phyloP scores from a whole-genome alignment of 2,888 invertebrate species.

The Suillia variegata region DNA sequence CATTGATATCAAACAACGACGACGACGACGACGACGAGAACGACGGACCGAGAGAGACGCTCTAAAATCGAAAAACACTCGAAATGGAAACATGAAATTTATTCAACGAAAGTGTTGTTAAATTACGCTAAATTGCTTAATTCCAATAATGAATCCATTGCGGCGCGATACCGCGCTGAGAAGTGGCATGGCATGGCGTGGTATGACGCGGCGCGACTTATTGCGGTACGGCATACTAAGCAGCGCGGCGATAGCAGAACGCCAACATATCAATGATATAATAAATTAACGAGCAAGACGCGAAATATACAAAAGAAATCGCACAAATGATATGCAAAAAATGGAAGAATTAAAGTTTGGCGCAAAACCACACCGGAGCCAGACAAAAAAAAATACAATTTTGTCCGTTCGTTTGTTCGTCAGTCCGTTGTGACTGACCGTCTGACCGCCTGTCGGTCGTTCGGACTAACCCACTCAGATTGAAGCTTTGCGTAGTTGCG shows the following conservation, averaged over 20 bases:
- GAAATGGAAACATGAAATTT: conserved; percentile 49
- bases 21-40: conserved; percentile 8
- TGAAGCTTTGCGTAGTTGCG: neutral
- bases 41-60: conserved; percentile 11
- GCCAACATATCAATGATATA: conserved; percentile 45
- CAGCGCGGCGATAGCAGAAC: neutral
- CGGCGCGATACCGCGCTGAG: neutral
- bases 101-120: conserved; percentile 59
- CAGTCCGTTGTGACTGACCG: neutral
- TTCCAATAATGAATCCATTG: conserved; percentile 44
- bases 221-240: conserved; percentile 7
- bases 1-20: too few species aligned
- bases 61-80: conserved; percentile 29
- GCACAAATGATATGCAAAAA: conserved; percentile 46
- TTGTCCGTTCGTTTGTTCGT: neutral
- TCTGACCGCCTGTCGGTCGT: neutral
- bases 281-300: conserved; percentile 39
- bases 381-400: neutral
- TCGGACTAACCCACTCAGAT: neutral
- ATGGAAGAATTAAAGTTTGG: conserved; percentile 31
- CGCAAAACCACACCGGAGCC: conserved; percentile 14
- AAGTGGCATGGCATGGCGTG: neutral
- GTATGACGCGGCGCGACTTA: conserved; percentile 4
- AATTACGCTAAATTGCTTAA: conserved; percentile 61
- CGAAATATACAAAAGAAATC: neutral